Percentiles rank a stretch among this genome's conserved stretches.
Conservation (phyloP, 2,113 vertebrate genomes). For the Megaceryle torquata region DNA sequence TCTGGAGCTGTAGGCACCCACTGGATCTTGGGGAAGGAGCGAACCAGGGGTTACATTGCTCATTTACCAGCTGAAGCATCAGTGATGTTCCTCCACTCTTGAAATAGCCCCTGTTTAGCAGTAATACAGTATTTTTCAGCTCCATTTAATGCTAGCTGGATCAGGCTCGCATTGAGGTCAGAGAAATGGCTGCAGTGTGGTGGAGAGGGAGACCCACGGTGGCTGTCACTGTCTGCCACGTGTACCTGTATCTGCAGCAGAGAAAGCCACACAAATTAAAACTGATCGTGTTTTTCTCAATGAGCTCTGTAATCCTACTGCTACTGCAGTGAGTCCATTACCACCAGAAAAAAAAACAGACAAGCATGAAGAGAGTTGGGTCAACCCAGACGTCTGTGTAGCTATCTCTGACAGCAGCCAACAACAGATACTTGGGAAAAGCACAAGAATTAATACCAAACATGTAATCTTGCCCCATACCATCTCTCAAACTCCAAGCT, state of each 20-base stretch:
- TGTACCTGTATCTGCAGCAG: background rate
- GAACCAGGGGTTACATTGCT: background rate
- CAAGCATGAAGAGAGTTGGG: background rate
- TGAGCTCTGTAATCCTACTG: background rate
- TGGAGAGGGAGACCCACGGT: background rate
- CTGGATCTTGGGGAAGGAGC: background rate
- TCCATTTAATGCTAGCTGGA: constrained; percentile 23
- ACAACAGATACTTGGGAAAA: background rate
- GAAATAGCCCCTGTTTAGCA: background rate
- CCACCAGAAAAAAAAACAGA: background rate
- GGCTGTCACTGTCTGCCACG: background rate
- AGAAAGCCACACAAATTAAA: background rate
- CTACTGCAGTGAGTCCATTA: background rate
- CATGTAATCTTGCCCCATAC: background rate
- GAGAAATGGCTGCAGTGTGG: background rate
- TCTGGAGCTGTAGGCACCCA: background rate
- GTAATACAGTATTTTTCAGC: constrained; percentile 16
- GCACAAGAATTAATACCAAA: background rate
- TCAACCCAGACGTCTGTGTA: background rate
- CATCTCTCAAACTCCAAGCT: background rate
- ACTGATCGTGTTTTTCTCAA: background rate
- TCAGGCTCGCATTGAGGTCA: constrained; percentile 13
- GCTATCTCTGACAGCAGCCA: background rate
- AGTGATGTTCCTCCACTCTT: background rate
- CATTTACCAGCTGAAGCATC: background rate